Evolutionary conservation across 1,140 invertebrate genomes (phyloP).

Genomic region (Drosophila leontia): DNA sequence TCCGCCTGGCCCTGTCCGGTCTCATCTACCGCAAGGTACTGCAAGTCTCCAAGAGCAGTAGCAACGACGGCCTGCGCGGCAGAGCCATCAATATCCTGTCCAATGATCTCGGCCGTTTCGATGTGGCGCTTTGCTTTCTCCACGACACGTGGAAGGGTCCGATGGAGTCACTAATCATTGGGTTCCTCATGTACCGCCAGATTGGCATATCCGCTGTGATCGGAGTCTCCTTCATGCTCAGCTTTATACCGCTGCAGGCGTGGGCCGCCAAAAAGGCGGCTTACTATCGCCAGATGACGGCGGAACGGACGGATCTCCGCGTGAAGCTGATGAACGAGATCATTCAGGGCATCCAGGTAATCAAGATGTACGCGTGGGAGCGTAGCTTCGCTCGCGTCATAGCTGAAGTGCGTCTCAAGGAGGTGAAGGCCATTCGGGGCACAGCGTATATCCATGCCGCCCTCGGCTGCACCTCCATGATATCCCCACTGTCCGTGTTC

Average conservation of each 20-base stretch:
- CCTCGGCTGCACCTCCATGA: slow-evolving; percentile 86
- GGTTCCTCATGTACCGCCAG: slow-evolving; percentile 91
- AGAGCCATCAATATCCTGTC: slow-evolving; percentile 95
- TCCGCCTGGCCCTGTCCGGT: slow-evolving; percentile 91
- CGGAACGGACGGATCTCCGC: slow-evolving; percentile 91
- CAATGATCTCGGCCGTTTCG: slow-evolving; percentile 92
- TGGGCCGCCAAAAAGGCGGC: slow-evolving; percentile 90
- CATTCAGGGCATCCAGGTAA: slow-evolving; percentile 91
- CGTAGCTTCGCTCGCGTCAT: slow-evolving; percentile 91
- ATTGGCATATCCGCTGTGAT: slow-evolving; percentile 90
- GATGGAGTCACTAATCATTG: slow-evolving; percentile 90
- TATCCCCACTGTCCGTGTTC: slow-evolving; percentile 92
- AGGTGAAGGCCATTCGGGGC: slow-evolving; percentile 88
- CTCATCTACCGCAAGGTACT: slow-evolving; percentile 93
- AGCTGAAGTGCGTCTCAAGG: slow-evolving; percentile 86
- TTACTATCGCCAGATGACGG: slow-evolving; percentile 86
- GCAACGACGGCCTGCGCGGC: slow-evolving; percentile 92
- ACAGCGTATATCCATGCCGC: slow-evolving; percentile 79
- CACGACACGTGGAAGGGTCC: slow-evolving; percentile 91
- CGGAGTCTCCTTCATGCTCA: slow-evolving; percentile 91
- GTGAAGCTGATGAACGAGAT: slow-evolving; percentile 94
- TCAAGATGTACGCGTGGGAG: slow-evolving; percentile 97
- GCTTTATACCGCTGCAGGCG: slow-evolving; percentile 94
- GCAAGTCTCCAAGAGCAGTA: slow-evolving; percentile 88
- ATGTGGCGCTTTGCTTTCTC: slow-evolving; percentile 88